Evolutionary conservation across 2,797 vertebrate species (phyloP), one percentile per base, ranked within the genome.

Genomic region (Sandelia bainsii): DNA sequence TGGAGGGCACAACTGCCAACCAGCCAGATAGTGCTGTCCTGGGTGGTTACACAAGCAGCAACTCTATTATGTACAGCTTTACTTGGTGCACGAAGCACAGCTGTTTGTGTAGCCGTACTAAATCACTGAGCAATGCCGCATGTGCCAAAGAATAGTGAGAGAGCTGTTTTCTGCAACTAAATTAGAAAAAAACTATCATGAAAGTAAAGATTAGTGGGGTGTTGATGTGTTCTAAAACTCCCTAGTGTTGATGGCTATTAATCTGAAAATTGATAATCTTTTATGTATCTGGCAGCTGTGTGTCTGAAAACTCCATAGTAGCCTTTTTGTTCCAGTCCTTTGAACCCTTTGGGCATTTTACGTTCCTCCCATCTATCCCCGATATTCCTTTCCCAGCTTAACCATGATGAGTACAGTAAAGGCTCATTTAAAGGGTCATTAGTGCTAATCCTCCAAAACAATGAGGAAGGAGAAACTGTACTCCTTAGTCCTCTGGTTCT

Each of bases 191-290:
- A 81, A 70, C 79, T 52, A 64, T 88, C 81, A 88, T 93, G 86
- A 91, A 92, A 90, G 81, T 77, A 73, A 79, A 89, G 84, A 91
- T 91, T 87, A 90, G 69, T n/a, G 49, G 54, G 50, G 87, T 87
- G 88, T 85, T 92, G 89, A 92, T 81, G 77, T 88, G 81, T 51
- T 48, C 67, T 88, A 85, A 92, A 93, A 88, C 80, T 80, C 73
- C 63, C 62, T 63, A 50, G 89, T 90, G 86, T 91, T 88, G 90
- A 91, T 84, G 85, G 87, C 84, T 81, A 93, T 91, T 94, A 93
- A 95, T 94, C 93, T 93, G 93, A 94, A 94, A 94, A 95, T 94
- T 94, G 90, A 89, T 60, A 80, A 85, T 91, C 81, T 92, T 88
- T 87, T 88, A 75, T 87, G 79, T 88, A 87, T 91, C 89, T 90